These are phyloP conservation scores for Cryptoprocta ferox DNA, from an alignment of 2,797 vertebrate species.

Conservation along the genomic window DNA sequence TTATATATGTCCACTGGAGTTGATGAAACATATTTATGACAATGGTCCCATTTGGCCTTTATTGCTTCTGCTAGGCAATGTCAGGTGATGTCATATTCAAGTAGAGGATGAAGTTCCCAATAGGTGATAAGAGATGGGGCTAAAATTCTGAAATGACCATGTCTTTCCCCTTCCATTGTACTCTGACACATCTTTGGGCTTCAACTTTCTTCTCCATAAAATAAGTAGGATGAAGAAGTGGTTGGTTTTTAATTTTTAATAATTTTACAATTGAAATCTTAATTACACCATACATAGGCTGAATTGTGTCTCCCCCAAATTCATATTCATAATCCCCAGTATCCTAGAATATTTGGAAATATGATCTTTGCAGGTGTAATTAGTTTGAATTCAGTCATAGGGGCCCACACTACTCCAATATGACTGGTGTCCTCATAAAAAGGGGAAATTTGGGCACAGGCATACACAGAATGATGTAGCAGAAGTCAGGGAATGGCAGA, in stretches of 20 bases:
- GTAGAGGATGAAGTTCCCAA: not conserved
- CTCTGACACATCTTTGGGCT: not conserved
- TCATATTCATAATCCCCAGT: not conserved
- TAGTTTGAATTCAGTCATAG: not conserved
- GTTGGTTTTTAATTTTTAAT: not conserved
- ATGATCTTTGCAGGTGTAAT: not conserved
- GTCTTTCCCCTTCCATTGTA: too few species aligned
- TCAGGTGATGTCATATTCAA: not conserved
- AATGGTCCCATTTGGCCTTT: not conserved
- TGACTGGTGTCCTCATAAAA: not conserved
- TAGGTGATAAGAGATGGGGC: not conserved
- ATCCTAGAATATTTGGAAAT: not conserved
- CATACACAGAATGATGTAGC: not conserved
- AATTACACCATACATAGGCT: not conserved
- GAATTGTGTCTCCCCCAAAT: not conserved
- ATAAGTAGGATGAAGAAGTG: not conserved
- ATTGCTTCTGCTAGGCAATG: not conserved
- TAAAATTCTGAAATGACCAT: not conserved
- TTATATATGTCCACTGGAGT: not conserved
- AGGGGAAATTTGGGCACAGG: not conserved
- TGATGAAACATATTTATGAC: not conserved
- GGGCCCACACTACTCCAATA: too few species aligned
- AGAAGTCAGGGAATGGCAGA: not conserved
- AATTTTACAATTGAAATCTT: not conserved
- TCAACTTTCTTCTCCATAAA: not conserved